Base-by-base conservation (phyloP, 2,113 vertebrate genomes). In the Notothenia coriiceps region DNA sequence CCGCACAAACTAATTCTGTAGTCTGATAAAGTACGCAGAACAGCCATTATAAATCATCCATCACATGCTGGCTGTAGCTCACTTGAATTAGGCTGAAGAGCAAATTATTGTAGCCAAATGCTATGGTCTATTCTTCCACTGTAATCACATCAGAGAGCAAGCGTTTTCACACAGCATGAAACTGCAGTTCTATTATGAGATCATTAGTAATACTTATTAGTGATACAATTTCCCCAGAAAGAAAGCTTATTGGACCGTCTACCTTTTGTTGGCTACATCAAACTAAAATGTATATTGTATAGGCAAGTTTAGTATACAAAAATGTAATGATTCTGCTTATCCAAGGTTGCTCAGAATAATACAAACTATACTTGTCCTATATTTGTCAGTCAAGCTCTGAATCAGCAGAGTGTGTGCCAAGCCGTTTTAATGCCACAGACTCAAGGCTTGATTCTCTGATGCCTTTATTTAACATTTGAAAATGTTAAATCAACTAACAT, bases 91-190 rank as follows among this genome's bases (percentile, higher is more conserved):
- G 15, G 56, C 2, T 15, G 5, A 18, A 4, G 35, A 33, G 64
- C 29, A 59, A 59, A 46, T 13, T 25, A 66, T 20, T 49, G 5
- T 50, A 35, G 35, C 15, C 29, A 40, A 5, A 20, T 49, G 33
- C 65, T 54, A 43, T 44, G 14, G 7, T 22, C 22, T 63, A 25
- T 18, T 74, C 14, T 57, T 2, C n/a, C 12, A 9, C 22, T 54
- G 29, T 18, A 29, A 18, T 73, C 47, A 60, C 65, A 22, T 54
- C 14, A 46, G 40, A 43, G 29, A 44, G 15, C 25, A 54, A 40
- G 49, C 25, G 50, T 71, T 76, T 62, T 33, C 55, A 66, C 60
- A 44, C 17, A 29, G 20, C 33, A 17, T 22, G 52, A 25, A 70
- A 49, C 20, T 60, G 22, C 15, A 74, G n/a, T 5, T 25, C n/a